Conservation (phyloP, 2,113 vertebrate genomes). For the Australoheros scitulus region DNA sequence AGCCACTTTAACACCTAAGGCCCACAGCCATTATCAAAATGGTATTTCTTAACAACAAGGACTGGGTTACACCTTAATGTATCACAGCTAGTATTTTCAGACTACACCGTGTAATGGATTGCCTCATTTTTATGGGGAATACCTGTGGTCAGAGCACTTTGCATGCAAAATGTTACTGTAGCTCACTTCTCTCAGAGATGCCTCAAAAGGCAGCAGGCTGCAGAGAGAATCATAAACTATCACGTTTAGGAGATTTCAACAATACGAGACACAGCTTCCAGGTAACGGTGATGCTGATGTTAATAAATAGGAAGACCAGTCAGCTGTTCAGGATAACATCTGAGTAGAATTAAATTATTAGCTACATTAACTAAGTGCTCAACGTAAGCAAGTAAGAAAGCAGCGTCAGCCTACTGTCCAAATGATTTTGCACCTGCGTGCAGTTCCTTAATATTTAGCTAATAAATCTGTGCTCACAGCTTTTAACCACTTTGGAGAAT, state of each 20-base stretch:
- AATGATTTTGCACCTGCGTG: not conserved
- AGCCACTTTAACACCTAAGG: not conserved
- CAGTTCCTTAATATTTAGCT: slow-evolving; percentile 23
- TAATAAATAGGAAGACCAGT: not conserved
- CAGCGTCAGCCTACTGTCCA: not conserved
- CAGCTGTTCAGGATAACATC: not conserved
- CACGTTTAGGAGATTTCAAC: slow-evolving; percentile 14
- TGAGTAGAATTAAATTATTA: no score
- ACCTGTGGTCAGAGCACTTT: slow-evolving; percentile 13
- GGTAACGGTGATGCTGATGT: not conserved
- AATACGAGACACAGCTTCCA: not conserved
- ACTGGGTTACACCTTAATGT: slow-evolving; percentile 2
- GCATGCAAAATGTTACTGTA: slow-evolving; percentile 16
- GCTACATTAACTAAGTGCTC: no score
- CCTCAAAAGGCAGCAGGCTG: slow-evolving; percentile 11
- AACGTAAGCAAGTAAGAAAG: not conserved
- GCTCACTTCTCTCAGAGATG: slow-evolving; percentile 15
- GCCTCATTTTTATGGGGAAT: slow-evolving; percentile 6
- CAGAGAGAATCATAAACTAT: slow-evolving; percentile 10
- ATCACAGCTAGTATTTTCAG: slow-evolving; percentile 33
- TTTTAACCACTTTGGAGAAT: slow-evolving; percentile 34
- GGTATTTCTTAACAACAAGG: not conserved
- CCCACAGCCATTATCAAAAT: slow-evolving; percentile 4
- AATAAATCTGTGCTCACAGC: slow-evolving; percentile 28
- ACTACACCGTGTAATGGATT: slow-evolving; percentile 13